Evolutionary conservation across 2,888 invertebrate genomes (phyloP).

Genomic region (Vesta saturnalis): DNA sequence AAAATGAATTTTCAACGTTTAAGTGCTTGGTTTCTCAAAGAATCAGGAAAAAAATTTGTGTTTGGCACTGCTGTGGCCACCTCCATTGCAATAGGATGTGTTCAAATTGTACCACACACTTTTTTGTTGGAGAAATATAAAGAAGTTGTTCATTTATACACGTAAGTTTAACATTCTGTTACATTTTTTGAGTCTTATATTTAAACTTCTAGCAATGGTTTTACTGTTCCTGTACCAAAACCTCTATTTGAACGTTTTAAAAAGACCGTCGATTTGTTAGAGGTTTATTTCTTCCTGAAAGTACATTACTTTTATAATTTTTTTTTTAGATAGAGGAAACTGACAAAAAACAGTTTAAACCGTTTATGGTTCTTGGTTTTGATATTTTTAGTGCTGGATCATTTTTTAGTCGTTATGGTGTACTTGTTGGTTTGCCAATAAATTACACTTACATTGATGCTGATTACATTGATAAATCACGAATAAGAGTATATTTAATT

Average conservation of each 20-base stretch:
- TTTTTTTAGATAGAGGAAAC: slow-evolving; percentile 60
- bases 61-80: slow-evolving; percentile 63
- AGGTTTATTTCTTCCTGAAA: slow-evolving; percentile 50
- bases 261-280: slow-evolving; percentile 69
- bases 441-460: slow-evolving; percentile 71
- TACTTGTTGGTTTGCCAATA: slow-evolving; percentile 76
- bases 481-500: slow-evolving; percentile 64
- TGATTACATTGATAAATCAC: slow-evolving; percentile 67
- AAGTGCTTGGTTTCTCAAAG: slow-evolving; percentile 66
- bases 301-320: not conserved
- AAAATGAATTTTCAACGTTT: slow-evolving; percentile 46
- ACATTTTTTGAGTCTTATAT: not conserved
- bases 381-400: slow-evolving; percentile 77
- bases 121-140: slow-evolving; percentile 70
- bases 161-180: slow-evolving; percentile 61
- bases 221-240: slow-evolving; percentile 66
- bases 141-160: slow-evolving; percentile 72
- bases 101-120: slow-evolving; percentile 70
- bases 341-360: slow-evolving; percentile 65
- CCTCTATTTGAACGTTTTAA: slow-evolving; percentile 65
- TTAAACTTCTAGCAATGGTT: slow-evolving; percentile 66
- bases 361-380: slow-evolving; percentile 79
- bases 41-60: slow-evolving; percentile 65
- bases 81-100: slow-evolving; percentile 60
- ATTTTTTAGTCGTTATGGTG: slow-evolving; percentile 66